Conservation (phyloP, 2,888 invertebrate genomes). For the Crossocerus cetratus region DNA sequence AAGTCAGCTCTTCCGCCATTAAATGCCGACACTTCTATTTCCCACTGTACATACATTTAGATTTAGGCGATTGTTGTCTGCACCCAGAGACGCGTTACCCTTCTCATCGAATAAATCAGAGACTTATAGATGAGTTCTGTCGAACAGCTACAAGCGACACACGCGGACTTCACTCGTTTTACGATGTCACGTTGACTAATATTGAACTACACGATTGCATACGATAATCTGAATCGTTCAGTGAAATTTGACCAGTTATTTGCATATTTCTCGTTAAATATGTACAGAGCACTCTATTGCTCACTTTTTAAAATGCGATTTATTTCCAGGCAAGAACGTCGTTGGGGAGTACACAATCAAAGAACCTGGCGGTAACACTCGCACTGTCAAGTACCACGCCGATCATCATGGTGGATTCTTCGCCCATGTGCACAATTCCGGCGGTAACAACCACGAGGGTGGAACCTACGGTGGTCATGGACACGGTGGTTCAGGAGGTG, state of each 20-base stretch:
- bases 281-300: no score
- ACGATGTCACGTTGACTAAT: no score
- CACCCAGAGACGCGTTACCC: not conserved
- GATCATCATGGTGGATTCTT: constrained; percentile 75
- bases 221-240: no score
- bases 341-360: constrained; percentile 74
- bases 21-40: constrained; percentile 13
- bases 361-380: constrained; percentile 74
- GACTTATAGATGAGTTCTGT: constrained; percentile 30
- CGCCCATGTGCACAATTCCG: constrained; percentile 73
- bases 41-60: constrained; percentile 20
- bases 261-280: no score
- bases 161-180: no score
- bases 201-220: no score
- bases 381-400: constrained; percentile 71
- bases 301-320: not conserved
- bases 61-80: constrained; percentile 14
- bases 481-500: constrained; percentile 20
- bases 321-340: constrained; percentile 67
- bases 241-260: no score
- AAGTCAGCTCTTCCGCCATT: constrained; percentile 4
- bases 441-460: constrained; percentile 72
- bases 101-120: constrained; percentile 29
- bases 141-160: constrained; percentile 8
- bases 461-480: constrained; percentile 67